A percentile compares a stretch with the other conserved stretches of the same genome.
phyloP scores from a whole-genome alignment of 2,797 vertebrate genomes.

The Argentina silus region DNA sequence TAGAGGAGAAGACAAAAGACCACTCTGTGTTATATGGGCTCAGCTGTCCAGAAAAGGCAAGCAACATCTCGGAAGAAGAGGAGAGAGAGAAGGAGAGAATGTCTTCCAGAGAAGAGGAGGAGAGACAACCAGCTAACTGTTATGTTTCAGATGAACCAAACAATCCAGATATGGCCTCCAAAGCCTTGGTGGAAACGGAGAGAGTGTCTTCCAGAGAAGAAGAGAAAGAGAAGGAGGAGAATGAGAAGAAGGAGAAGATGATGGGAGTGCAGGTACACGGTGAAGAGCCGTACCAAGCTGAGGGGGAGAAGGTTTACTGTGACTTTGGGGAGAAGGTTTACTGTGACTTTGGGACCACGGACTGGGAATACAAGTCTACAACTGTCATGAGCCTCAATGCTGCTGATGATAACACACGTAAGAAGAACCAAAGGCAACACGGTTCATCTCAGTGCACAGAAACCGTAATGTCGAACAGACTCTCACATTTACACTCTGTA shows the following conservation, averaged over 20 bases:
- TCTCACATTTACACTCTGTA: neutral
- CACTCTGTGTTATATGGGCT: too few species aligned
- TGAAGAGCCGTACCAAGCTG: neutral
- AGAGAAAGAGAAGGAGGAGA: neutral
- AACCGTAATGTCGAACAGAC: neutral
- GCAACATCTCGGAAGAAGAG: too few species aligned
- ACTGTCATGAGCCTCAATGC: neutral
- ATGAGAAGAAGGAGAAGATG: neutral
- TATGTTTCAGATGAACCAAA: neutral
- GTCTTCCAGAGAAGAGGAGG: too few species aligned
- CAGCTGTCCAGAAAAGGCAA: too few species aligned
- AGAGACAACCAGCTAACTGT: too few species aligned
- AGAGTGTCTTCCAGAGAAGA: neutral
- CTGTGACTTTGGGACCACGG: neutral
- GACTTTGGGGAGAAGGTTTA: neutral
- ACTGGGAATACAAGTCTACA: neutral
- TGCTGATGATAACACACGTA: constrained; percentile 4
- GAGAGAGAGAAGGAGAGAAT: too few species aligned
- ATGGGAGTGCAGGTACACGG: neutral
- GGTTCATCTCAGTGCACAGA: neutral
- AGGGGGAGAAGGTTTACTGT: neutral
- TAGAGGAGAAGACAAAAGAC: too few species aligned
- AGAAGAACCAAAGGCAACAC: neutral
- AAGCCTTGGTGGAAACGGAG: constrained; percentile 18
- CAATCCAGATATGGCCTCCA: neutral